Conservation (phyloP, 1,140 invertebrate genomes). For the Episyrphus balteatus region DNA sequence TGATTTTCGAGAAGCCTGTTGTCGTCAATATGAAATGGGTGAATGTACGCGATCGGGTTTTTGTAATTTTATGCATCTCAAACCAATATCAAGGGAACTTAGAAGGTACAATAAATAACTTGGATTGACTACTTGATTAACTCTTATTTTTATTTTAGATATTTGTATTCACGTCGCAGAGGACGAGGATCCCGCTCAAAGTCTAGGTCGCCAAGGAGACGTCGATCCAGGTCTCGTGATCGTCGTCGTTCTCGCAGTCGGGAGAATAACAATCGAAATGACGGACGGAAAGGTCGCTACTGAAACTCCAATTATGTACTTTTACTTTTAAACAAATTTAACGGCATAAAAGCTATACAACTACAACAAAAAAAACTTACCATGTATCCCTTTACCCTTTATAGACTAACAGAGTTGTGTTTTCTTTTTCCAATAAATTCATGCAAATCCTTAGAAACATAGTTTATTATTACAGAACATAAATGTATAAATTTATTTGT, state of each 20-base stretch:
- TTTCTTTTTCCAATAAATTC: too few species aligned
- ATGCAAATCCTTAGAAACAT: too few species aligned
- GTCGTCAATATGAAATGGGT: slow-evolving; percentile 98
- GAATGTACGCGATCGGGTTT: slow-evolving; percentile 97
- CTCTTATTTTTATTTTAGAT: slow-evolving; percentile 35
- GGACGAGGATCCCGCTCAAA: slow-evolving; percentile 36
- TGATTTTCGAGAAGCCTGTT: slow-evolving; percentile 97
- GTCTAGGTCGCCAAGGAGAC: slow-evolving; percentile 25
- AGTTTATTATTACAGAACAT: too few species aligned
- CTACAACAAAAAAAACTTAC: too few species aligned
- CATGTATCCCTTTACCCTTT: too few species aligned
- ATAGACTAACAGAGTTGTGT: too few species aligned
- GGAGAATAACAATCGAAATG: slow-evolving; percentile 21
- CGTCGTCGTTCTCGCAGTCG: slow-evolving; percentile 42
- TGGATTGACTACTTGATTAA: slow-evolving; percentile 12
- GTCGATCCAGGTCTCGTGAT: slow-evolving; percentile 26
- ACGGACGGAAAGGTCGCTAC: slow-evolving; percentile 17
- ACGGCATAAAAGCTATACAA: too few species aligned
- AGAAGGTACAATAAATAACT: slow-evolving; percentile 53
- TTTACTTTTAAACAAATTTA: too few species aligned
- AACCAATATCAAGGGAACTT: slow-evolving; percentile 90
- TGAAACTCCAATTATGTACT: not conserved
- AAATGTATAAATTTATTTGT: too few species aligned
- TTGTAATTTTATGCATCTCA: slow-evolving; percentile 99
- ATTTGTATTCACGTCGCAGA: slow-evolving; percentile 46